These are phyloP conservation scores for Bovichtus variegatus DNA, from an alignment of 2,797 vertebrate genomes.

Conservation along the genomic window DNA sequence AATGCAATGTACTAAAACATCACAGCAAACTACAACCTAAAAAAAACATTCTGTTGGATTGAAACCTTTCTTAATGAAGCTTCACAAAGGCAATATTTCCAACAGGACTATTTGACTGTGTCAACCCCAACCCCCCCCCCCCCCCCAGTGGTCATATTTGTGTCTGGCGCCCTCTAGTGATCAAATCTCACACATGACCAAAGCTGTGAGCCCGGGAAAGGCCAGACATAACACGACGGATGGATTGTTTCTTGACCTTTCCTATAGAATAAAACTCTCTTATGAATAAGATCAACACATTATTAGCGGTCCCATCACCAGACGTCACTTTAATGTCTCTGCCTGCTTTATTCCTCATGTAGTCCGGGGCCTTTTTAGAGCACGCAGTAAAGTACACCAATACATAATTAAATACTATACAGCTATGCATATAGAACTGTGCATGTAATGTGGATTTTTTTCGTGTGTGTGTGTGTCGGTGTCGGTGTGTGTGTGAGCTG, in stretches of 20 bases:
- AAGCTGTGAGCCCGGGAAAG: background rate
- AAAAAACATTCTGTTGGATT: background rate
- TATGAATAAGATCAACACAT: background rate
- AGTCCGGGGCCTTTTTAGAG: background rate
- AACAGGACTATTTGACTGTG: background rate
- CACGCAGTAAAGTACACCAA: background rate
- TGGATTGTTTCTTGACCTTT: background rate
- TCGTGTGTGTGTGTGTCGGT: background rate
- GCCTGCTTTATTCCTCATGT: background rate
- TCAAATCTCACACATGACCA: background rate
- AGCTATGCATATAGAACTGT: too few relatives aligned
- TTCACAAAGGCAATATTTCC: background rate
- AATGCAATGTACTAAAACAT: background rate
- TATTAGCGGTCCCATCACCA: background rate
- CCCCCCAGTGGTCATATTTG: background rate
- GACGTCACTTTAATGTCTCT: background rate
- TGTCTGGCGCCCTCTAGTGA: constrained; percentile 68
- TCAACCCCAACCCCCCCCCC: too few relatives aligned
- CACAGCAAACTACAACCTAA: background rate
- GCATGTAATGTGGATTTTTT: background rate
- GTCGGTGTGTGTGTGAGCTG: background rate
- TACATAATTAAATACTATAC: constrained; percentile 1
- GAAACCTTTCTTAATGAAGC: background rate
- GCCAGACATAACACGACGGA: background rate
- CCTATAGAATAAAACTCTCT: background rate